These are phyloP conservation scores for Aphidius ervi DNA, from an alignment of 1,140 invertebrate species.

Conservation along the genomic window DNA sequence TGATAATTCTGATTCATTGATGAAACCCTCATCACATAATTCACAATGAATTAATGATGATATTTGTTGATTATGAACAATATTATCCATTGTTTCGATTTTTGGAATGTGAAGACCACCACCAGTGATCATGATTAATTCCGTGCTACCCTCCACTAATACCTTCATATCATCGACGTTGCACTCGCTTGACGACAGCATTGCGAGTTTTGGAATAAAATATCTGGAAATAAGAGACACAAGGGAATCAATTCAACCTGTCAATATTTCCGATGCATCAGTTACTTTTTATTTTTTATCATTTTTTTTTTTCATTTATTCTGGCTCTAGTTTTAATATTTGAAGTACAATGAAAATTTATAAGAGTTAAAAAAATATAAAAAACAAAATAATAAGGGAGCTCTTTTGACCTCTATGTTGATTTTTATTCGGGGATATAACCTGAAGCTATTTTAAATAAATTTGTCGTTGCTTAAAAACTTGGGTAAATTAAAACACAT, in stretches of 20 bases:
- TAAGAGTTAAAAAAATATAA: too few relatives aligned
- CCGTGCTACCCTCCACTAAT: conserved; percentile 32
- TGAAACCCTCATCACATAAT: conserved; percentile 47
- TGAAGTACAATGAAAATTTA: too few relatives aligned
- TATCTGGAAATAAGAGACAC: conserved; percentile 52
- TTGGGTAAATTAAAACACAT: not conserved
- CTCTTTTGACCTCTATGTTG: too few relatives aligned
- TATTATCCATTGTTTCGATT: conserved; percentile 26
- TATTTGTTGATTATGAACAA: conserved; percentile 19
- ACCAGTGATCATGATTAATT: conserved; percentile 29
- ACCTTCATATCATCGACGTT: conserved; percentile 31
- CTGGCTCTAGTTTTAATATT: not conserved
- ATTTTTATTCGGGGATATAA: too few relatives aligned
- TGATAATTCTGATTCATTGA: conserved; percentile 43
- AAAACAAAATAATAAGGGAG: too few relatives aligned
- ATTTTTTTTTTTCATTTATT: conserved; percentile 18
- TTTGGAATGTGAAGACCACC: conserved; percentile 24
- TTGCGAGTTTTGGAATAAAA: conserved; percentile 42
- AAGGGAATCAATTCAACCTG: conserved; percentile 35
- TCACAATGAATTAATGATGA: conserved; percentile 32
- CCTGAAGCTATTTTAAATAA: not conserved
- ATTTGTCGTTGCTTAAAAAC: too few relatives aligned
- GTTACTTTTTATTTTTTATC: conserved; percentile 6
- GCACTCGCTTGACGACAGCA: conserved; percentile 33
- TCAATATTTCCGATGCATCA: conserved; percentile 1